Conservation (phyloP, 1,140 invertebrate species). For the Zaprionus kolodkinae region DNA sequence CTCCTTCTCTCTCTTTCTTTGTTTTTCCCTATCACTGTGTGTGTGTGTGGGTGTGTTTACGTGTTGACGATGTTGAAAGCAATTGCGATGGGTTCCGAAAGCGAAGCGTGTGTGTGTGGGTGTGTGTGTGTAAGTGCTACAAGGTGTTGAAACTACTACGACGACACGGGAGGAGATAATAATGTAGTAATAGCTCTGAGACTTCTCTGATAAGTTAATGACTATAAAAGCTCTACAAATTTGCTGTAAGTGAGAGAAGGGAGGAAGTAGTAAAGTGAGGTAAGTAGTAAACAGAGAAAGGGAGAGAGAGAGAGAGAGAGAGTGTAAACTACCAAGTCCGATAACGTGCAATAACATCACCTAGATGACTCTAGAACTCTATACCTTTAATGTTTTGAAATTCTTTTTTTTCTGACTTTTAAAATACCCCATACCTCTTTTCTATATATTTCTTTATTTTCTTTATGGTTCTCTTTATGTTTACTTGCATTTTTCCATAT, state of each 20-base stretch:
- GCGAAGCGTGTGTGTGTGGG: constrained; percentile 29
- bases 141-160: constrained; percentile 73
- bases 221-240: constrained; percentile 42
- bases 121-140: constrained; percentile 51
- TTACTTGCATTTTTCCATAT: neutral
- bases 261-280: neutral
- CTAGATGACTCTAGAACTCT: neutral
- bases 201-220: constrained; percentile 51
- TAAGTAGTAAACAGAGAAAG: neutral
- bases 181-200: constrained; percentile 29
- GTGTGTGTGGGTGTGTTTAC: constrained; percentile 25
- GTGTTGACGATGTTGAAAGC: constrained; percentile 61
- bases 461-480: neutral
- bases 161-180: constrained; percentile 34
- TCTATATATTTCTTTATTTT: neutral
- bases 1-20: constrained; percentile 1
- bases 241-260: neutral
- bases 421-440: neutral
- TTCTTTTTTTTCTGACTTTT: neutral
- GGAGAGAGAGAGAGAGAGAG: neutral
- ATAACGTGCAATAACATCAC: neutral
- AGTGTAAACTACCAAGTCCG: neutral
- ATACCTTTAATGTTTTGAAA: neutral
- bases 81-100: constrained; percentile 29
- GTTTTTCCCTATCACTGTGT: constrained; percentile 32